Evolutionary conservation across 1,140 invertebrate genomes (phyloP), one percentile per base, ranked within the genome.

Genomic region (Globodera ellingtonae): DNA sequence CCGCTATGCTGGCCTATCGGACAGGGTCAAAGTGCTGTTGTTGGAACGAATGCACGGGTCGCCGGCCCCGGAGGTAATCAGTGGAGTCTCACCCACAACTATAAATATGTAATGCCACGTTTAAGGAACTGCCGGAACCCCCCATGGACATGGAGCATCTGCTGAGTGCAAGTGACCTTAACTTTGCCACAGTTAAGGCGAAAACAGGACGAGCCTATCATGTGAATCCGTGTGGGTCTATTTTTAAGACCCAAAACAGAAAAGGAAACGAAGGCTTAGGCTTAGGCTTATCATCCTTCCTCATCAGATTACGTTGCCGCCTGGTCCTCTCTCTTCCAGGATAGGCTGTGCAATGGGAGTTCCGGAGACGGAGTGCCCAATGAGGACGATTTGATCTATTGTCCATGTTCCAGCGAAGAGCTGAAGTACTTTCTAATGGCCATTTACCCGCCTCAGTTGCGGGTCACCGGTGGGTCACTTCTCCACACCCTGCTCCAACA

Each of bases 381-480:
- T 15, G 75, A 52, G 7, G 81, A 81, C 21, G 88, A 89, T 21
- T 84, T 89, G 46, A 79, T 88, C 52, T 89, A 84, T 67, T 89
- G 87, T 65, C 88, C 88, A 6, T 89, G 88, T 75, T 84, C 86
- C 15, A 87, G 88, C 72, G 87, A 88, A 79, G 87, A 88, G 70
- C 72, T 88, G 21, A 89, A 89, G 74, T 87, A 85, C 10, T 88
- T 88, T 75, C 84, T 88, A 15, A 88, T 88, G 86, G 88, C 87
- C 13, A 89, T 89, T 46, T 88, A 89, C 80, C 87, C 87, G 35
- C 87, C 87, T 13, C 87, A 88, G 79, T 67, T 88, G 24, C 78
- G 88, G 71, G 89, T 88, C 48, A 88, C 84, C 70, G 86, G 86
- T 87, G 35, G 35, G 21, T 44, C 9, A 9, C 66, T 46, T 35